phyloP scores from a whole-genome alignment of 2,113 vertebrate species.

The Heterocephalus glaber region DNA sequence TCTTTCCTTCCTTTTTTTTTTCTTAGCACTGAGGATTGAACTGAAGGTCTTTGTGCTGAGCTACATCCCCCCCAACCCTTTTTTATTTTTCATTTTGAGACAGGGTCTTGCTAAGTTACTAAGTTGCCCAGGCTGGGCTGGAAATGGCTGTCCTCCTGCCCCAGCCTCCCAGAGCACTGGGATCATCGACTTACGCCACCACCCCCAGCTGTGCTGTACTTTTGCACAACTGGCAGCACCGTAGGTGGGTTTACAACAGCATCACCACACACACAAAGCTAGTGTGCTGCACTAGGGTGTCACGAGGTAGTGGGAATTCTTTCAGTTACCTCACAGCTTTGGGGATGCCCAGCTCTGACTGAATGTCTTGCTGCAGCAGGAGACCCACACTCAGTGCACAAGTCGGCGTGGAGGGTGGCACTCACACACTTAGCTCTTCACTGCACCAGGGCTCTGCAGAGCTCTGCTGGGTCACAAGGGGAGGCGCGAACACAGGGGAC shows the following conservation, averaged over 20 bases:
- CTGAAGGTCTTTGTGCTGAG: background rate
- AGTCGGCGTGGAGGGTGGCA: background rate
- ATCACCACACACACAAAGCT: rapidly evolving
- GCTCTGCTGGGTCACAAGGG: too few species aligned
- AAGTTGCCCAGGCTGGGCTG: background rate
- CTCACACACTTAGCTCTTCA: too few species aligned
- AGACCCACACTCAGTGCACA: background rate
- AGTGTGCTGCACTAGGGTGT: too few species aligned
- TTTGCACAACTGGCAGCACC: rapidly evolving
- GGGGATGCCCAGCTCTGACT: background rate
- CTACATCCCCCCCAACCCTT: background rate
- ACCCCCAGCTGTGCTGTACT: background rate
- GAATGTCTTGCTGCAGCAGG: rapidly evolving
- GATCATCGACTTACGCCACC: background rate
- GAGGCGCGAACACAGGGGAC: too few species aligned
- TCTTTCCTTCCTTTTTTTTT: background rate
- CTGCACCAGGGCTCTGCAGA: background rate
- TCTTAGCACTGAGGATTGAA: background rate
- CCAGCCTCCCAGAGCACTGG: background rate
- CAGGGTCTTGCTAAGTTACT: background rate
- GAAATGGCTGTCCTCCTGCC: background rate
- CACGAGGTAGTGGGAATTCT: background rate
- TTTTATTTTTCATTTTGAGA: background rate
- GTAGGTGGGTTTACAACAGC: background rate
- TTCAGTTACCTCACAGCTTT: too few species aligned